Evolutionary conservation across 2,888 invertebrate species (phyloP), one percentile per base, ranked within the genome.

Genomic region (Nyleta sp.): DNA sequence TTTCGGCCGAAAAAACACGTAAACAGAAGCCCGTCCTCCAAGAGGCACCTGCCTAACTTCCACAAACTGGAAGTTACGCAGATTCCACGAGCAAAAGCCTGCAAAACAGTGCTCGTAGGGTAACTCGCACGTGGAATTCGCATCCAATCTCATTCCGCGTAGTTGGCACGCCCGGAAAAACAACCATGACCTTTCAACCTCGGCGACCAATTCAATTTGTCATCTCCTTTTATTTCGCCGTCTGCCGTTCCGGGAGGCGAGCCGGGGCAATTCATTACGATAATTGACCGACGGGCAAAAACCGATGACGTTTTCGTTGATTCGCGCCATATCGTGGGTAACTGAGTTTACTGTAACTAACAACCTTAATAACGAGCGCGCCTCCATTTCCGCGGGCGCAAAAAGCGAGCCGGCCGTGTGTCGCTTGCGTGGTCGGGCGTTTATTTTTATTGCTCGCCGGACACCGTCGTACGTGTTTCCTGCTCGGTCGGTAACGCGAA

Each of bases 391-490:
- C 50, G 59, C 59, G 50, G 17, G 59, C 18, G 17, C 44, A 71
- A 71, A 71, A 70, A 70, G 28, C 33, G 31, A 35, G 28, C 18
- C 10, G 10, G 50, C 59, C 48, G 50, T 81, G 84, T 83, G 81
- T 57, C 59, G 68, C 28, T 59, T 59, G 68, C 48, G 55, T 48
- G 81, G 83, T 84, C 83, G 48, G 80, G 70, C 83, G 81, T 83
- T 85, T 84, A 85, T 86, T 85, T 84, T 86, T 84, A 85, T 85
- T 83, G 84, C 84, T 85, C 18, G 81, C 80, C 80, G 82, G 44
- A 2, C n/a, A 60, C 20, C 46, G 48, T 50, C 38, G 82, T 83
- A 85, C 83, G 84, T 83, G 83, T 84, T 84, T 85, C 84, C 86
- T 84, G 83, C 84, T 82, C 81, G 78, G 82, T 80, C 75, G 80